Evolutionary conservation across 2,888 invertebrate species (phyloP).

Genomic region (Dusona sp.): DNA sequence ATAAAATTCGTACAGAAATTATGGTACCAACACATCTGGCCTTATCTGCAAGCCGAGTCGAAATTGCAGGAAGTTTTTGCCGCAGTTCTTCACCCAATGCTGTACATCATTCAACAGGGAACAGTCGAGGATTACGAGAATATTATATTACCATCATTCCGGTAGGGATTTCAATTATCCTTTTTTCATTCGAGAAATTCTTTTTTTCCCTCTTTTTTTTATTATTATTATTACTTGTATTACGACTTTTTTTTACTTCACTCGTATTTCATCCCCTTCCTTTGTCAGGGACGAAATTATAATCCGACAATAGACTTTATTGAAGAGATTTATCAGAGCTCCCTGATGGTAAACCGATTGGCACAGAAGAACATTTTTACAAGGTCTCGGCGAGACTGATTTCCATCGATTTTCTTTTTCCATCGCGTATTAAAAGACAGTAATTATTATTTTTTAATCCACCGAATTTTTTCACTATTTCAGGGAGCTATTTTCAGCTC

Average conservation of each 20-base stretch:
- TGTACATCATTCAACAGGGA: constrained; percentile 93
- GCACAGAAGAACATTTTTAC: neutral
- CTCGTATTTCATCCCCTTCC: neutral
- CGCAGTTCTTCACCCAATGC: constrained; percentile 93
- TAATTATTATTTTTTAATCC: neutral
- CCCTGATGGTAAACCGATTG: neutral
- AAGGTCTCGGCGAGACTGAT: neutral
- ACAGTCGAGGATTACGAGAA: constrained; percentile 92
- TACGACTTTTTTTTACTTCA: constrained; percentile 15
- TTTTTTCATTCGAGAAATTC: neutral
- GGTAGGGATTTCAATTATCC: constrained; percentile 86
- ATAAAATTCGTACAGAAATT: constrained; percentile 90
- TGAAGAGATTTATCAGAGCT: constrained; percentile 1
- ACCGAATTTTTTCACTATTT: neutral
- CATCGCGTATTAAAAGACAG: neutral
- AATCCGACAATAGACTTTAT: constrained; percentile 22
- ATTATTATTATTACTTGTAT: neutral
- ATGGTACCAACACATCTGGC: constrained; percentile 97
- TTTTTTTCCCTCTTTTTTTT: neutral
- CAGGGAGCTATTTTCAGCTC: constrained; percentile 91
- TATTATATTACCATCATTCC: constrained; percentile 93
- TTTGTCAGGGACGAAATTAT: constrained; percentile 21
- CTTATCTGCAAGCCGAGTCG: constrained; percentile 94
- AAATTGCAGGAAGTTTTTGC: constrained; percentile 94
- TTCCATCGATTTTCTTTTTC: neutral